phyloP scores from a whole-genome alignment of 2,113 vertebrate species.

The Semnopithecus entellus region DNA sequence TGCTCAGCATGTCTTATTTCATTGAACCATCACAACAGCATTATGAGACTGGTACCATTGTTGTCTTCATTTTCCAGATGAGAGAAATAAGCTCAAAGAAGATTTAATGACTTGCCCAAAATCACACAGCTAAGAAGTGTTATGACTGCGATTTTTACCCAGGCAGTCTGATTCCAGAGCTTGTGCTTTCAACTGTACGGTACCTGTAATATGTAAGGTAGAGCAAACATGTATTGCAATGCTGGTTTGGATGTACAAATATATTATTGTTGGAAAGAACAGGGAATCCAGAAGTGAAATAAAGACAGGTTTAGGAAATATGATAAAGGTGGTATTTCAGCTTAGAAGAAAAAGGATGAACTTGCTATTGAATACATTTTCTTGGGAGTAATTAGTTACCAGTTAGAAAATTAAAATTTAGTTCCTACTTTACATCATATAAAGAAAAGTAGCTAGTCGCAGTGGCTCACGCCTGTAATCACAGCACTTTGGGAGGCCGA shows the following conservation, averaged over 20 bases:
- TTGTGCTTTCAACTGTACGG: background rate
- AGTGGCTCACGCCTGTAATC: no score
- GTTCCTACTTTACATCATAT: background rate
- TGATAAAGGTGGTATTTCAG: background rate
- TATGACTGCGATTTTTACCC: background rate
- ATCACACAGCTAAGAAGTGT: background rate
- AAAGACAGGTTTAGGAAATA: background rate
- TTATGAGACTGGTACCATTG: background rate
- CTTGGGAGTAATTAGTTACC: background rate
- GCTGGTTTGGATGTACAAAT: background rate
- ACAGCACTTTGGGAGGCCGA: no score
- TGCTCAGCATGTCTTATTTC: background rate
- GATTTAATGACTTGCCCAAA: background rate
- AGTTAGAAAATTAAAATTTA: conserved; percentile 18
- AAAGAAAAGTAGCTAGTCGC: no score
- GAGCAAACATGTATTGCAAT: background rate
- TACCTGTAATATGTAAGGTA: background rate
- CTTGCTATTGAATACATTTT: background rate
- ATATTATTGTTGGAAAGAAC: background rate
- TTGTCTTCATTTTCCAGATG: background rate
- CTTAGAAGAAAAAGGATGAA: background rate
- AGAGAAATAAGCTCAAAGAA: background rate
- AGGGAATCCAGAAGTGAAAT: background rate
- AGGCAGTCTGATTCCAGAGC: background rate
- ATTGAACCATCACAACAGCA: background rate